Conservation (phyloP, 2,888 invertebrate genomes). For the Meiosimyza decipiens region DNA sequence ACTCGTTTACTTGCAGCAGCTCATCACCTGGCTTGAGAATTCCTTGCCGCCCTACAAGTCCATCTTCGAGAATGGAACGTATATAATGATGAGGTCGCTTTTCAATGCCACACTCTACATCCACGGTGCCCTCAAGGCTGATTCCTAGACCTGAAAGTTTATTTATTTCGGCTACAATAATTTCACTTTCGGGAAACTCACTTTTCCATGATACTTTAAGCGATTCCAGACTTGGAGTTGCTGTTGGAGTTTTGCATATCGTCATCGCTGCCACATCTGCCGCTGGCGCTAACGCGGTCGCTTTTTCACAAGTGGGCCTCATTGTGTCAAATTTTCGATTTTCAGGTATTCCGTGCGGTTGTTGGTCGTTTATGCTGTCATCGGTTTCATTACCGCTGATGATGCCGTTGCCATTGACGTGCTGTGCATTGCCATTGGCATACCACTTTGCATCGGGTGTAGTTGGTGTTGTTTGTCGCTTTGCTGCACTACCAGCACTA, state of each 20-base stretch:
- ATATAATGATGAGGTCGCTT: conserved; percentile 99
- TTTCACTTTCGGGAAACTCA: conserved; percentile 84
- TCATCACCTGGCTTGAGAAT: conserved; percentile 95
- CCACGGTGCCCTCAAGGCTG: conserved; percentile 97
- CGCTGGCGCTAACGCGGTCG: conserved; percentile 15
- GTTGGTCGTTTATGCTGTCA: conserved; percentile 37
- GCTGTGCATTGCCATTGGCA: conserved; percentile 44
- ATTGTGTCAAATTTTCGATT: conserved; percentile 22
- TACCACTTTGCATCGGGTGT: conserved; percentile 40
- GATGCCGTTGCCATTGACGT: conserved; percentile 35
- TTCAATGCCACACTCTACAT: conserved; percentile 96
- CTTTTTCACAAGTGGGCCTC: conserved; percentile 49
- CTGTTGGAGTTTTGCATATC: conserved; percentile 55
- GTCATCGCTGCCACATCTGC: conserved; percentile 29
- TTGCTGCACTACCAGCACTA: conserved; percentile 1
- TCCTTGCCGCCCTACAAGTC: conserved; percentile 94
- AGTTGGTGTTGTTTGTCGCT: conserved; percentile 39
- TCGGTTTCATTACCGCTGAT: conserved; percentile 54
- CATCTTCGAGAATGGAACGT: conserved; percentile 93
- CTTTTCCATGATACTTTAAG: conserved; percentile 83
- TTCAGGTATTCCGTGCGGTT: background rate
- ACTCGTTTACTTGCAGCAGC: conserved; percentile 94
- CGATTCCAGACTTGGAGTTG: conserved; percentile 76
- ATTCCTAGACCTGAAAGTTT: conserved; percentile 96
- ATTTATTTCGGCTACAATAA: conserved; percentile 91